Conservation (phyloP, 2,888 invertebrate species). For the Pocota personata region DNA sequence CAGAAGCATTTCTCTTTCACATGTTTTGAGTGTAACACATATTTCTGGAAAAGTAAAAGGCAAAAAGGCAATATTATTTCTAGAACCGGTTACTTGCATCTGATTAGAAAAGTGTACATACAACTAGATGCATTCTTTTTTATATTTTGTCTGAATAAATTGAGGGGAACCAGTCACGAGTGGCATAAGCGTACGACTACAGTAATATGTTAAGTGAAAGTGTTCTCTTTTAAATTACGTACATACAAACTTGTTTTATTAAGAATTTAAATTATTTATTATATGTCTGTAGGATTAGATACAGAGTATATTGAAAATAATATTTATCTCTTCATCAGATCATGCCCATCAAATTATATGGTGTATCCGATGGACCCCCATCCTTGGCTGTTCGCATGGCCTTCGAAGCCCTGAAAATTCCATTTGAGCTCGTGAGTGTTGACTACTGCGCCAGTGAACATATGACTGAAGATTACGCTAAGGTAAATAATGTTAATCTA, state of each 20-base stretch:
- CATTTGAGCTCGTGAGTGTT: slow-evolving; percentile 87
- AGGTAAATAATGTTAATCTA: slow-evolving; percentile 83
- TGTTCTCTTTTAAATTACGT: not conserved
- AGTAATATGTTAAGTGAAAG: not conserved
- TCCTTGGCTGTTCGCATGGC: slow-evolving; percentile 89
- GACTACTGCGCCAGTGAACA: slow-evolving; percentile 90
- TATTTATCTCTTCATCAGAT: not conserved
- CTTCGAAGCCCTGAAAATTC: slow-evolving; percentile 86
- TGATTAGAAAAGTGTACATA: not conserved
- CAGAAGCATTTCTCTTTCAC: not conserved
- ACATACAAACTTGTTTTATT: not conserved
- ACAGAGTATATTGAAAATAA: not conserved
- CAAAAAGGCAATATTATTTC: not conserved
- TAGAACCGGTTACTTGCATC: not conserved
- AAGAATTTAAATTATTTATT: not conserved
- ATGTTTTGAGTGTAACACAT: not conserved
- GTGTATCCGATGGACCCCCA: slow-evolving; percentile 91
- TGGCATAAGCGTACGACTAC: not conserved
- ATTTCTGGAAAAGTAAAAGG: not conserved
- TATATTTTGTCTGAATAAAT: slow-evolving; percentile 1
- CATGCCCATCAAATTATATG: slow-evolving; percentile 86
- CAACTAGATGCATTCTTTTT: not conserved
- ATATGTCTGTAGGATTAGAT: too few relatives aligned
- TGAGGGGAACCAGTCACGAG: slow-evolving; percentile 42
- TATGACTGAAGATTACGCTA: slow-evolving; percentile 87